A percentile compares a stretch with the other conserved stretches of the same genome.
phyloP scores from a whole-genome alignment of 2,888 invertebrate genomes.

The Periphyllus acericola region DNA sequence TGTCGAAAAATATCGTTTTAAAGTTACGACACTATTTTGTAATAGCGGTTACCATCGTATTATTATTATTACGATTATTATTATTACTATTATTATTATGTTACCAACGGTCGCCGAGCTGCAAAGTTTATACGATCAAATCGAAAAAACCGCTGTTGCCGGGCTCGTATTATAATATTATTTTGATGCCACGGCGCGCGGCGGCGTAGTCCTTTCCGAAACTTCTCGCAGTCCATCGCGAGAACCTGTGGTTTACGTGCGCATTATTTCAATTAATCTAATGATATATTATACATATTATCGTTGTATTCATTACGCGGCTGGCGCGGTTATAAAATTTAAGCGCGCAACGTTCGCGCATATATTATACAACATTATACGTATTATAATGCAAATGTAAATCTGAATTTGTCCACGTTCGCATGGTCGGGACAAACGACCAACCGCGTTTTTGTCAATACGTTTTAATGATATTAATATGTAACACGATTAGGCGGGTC shows the following conservation, averaged over 20 bases:
- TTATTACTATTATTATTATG: constrained; percentile 24
- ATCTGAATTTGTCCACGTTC: neutral
- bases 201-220: neutral
- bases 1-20: constrained; percentile 51
- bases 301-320: neutral
- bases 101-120: constrained; percentile 3
- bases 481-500: no score
- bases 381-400: neutral
- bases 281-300: neutral
- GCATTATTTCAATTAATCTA: neutral
- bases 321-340: neutral
- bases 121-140: constrained; percentile 23
- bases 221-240: neutral
- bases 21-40: constrained; percentile 41
- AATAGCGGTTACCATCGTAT: constrained; percentile 5
- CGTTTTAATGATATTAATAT: neutral
- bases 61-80: constrained; percentile 15
- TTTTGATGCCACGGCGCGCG: neutral
- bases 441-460: neutral
- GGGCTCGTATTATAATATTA: constrained; percentile 21
- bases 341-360: neutral
- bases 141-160: constrained; percentile 19
- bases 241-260: neutral
- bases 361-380: neutral
- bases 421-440: neutral